Conservation (phyloP, 2,113 vertebrate genomes). For the western clawed frog (Xenopus tropicalis) region DNA sequence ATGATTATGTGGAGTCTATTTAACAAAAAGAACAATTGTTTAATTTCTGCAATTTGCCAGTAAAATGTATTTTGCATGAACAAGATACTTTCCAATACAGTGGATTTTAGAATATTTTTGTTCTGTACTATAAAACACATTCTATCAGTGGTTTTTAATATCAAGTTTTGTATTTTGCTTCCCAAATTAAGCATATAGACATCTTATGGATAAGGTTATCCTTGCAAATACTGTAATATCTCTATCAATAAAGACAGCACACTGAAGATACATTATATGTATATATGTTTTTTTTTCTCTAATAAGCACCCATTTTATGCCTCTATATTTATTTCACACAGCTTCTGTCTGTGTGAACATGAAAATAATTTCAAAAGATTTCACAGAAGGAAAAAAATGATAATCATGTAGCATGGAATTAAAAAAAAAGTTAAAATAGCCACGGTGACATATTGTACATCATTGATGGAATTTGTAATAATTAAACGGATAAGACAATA, state of each 20-base stretch:
- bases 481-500: constrained; percentile 9
- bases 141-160: not conserved
- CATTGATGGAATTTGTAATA: constrained; percentile 1
- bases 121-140: not conserved
- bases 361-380: not conserved
- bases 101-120: not conserved
- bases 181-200: not conserved
- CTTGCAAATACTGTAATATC: not conserved
- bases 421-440: constrained; percentile 9
- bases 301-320: not conserved
- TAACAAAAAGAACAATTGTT: not conserved
- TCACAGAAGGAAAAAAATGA: not conserved
- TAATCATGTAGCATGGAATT: not conserved
- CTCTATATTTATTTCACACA: not conserved
- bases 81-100: not conserved
- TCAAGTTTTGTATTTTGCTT: not conserved
- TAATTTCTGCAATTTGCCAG: not conserved
- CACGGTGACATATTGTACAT: not conserved
- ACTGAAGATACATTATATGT: not conserved
- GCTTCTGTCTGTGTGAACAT: constrained; percentile 19
- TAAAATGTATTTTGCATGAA: not conserved
- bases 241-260: not conserved
- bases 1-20: not conserved
- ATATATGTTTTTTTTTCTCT: not conserved
- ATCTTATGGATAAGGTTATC: not conserved